phyloP scores from a whole-genome alignment of 2,888 invertebrate genomes.

The Mythimna vitellina region DNA sequence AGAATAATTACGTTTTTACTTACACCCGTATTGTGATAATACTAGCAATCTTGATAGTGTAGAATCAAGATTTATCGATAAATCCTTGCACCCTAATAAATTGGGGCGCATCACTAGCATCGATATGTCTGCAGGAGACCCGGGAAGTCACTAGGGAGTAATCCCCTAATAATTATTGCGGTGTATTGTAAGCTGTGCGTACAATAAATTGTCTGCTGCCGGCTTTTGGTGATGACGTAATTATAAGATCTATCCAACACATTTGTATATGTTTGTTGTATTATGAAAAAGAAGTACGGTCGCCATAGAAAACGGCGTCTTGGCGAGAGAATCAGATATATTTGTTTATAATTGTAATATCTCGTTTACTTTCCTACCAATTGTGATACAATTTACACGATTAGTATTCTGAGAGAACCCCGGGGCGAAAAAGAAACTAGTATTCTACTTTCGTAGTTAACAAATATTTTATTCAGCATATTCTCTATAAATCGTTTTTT shows the following conservation, averaged over 20 bases:
- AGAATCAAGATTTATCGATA: constrained; percentile 54
- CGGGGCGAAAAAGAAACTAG: too few species aligned
- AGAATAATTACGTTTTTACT: constrained; percentile 49
- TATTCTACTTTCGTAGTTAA: too few species aligned
- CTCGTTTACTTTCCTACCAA: too few species aligned
- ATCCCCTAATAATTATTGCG: constrained; percentile 75
- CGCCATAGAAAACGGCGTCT: too few species aligned
- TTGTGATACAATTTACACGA: too few species aligned
- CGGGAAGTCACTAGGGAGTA: constrained; percentile 68
- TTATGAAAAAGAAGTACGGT: too few species aligned
- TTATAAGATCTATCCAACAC: constrained; percentile 41
- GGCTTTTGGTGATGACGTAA: constrained; percentile 58
- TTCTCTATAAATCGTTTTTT: not conserved
- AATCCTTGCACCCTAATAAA: constrained; percentile 37
- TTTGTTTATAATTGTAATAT: too few species aligned
- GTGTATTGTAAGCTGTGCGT: constrained; percentile 64
- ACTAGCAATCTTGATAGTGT: constrained; percentile 36
- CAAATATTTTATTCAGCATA: too few species aligned
- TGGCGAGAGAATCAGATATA: too few species aligned
- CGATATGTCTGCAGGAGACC: constrained; percentile 60
- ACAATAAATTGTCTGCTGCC: constrained; percentile 55
- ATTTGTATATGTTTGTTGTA: too few species aligned
- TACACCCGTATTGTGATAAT: constrained; percentile 26
- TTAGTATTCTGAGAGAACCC: too few species aligned
- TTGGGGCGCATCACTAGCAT: constrained; percentile 59